phyloP scores from a whole-genome alignment of 2,888 invertebrate genomes.

The Cephonodes hylas region DNA sequence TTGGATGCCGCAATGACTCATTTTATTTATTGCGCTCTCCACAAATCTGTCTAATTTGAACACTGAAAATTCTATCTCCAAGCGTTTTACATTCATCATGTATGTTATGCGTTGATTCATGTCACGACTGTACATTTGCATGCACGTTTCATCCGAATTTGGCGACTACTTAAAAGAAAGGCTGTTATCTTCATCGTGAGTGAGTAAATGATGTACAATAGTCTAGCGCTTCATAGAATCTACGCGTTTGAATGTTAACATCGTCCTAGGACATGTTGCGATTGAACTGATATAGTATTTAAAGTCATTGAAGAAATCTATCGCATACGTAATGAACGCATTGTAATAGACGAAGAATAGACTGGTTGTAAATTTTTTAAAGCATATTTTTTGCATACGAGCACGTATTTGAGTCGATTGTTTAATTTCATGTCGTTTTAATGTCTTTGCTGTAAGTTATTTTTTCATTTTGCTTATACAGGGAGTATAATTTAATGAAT shows the following conservation, averaged over 20 bases:
- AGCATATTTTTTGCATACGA: neutral
- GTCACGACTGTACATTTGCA: slow-evolving; percentile 29
- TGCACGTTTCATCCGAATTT: slow-evolving; percentile 23
- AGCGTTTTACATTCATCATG: slow-evolving; percentile 22
- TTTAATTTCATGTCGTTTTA: neutral
- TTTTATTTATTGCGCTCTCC: neutral
- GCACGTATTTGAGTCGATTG: neutral
- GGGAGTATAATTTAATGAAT: too few relatives aligned
- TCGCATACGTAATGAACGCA: neutral
- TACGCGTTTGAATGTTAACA: slow-evolving; percentile 21
- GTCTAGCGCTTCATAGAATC: slow-evolving; percentile 25
- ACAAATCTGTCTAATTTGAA: neutral
- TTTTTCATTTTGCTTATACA: neutral
- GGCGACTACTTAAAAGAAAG: slow-evolving; percentile 16
- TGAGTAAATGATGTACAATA: neutral
- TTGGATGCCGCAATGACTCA: neutral
- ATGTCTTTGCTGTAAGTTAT: neutral
- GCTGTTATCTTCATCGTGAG: neutral
- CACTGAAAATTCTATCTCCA: neutral
- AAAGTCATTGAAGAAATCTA: slow-evolving; percentile 6
- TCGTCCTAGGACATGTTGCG: slow-evolving; percentile 16
- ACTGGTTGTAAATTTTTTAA: neutral
- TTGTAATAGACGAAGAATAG: neutral
- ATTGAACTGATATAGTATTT: slow-evolving; percentile 2
- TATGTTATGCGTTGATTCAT: slow-evolving; percentile 22